Conservation (phyloP, 2,113 vertebrate genomes). For the Rhagologus leucostigma region DNA sequence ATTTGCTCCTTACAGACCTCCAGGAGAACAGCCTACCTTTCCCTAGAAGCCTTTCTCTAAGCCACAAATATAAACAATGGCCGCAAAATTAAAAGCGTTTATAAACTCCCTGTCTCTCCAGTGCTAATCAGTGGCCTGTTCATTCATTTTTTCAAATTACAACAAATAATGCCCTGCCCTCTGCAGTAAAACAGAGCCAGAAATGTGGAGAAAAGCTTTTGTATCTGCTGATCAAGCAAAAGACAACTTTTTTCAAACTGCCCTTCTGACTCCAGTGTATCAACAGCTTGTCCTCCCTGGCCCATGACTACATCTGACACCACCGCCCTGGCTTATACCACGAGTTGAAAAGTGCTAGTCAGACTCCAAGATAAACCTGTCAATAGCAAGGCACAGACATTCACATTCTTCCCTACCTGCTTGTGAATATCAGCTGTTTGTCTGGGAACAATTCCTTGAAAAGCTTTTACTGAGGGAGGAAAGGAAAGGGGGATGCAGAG, state of each 20-base stretch:
- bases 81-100: not conserved
- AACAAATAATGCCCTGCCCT: not conserved
- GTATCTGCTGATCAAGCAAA: not conserved
- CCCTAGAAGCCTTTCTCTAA: not conserved
- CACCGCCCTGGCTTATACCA: not conserved
- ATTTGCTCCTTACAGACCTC: not conserved
- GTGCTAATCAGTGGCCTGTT: not conserved
- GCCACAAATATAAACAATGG: not conserved
- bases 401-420: conserved; percentile 53
- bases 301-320: conserved; percentile 1
- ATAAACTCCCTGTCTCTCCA: not conserved
- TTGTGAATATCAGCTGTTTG: conserved; percentile 43
- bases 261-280: conserved; percentile 15
- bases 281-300: not conserved
- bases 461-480: conserved; percentile 2
- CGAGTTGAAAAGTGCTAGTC: conserved; percentile 12
- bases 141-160: not conserved
- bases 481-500: not conserved
- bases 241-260: not conserved
- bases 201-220: not conserved
- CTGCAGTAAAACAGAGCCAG: not conserved
- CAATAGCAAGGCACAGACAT: conserved; percentile 2
- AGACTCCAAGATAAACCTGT: conserved; percentile 52
- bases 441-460: conserved; percentile 45
- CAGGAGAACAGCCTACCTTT: not conserved